Conservation (phyloP, 2,888 invertebrate genomes). For the Amphiduros pacificus region DNA sequence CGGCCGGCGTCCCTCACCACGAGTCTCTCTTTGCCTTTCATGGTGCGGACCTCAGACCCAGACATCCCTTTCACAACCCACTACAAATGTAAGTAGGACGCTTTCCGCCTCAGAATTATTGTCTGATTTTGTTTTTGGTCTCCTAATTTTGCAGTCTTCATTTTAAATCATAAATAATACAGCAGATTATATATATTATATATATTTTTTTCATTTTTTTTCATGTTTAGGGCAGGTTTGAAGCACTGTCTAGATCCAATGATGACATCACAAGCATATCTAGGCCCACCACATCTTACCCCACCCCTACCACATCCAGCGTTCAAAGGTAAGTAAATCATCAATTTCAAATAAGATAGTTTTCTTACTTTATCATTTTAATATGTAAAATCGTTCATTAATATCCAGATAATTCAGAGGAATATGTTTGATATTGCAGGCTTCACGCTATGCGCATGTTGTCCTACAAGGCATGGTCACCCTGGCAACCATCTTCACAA, state of each 20-base stretch:
- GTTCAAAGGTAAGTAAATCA: constrained; percentile 44
- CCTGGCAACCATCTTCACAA: not conserved
- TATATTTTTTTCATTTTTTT: not conserved
- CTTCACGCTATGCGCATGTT: constrained; percentile 39
- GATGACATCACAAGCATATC: constrained; percentile 12
- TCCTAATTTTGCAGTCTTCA: too few species aligned
- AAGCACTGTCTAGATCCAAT: constrained; percentile 16
- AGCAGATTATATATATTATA: too few species aligned
- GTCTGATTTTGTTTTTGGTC: not conserved
- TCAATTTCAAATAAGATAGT: not conserved
- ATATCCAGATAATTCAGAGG: too few species aligned
- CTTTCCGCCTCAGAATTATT: not conserved
- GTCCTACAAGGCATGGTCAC: constrained; percentile 30
- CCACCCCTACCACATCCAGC: constrained; percentile 49
- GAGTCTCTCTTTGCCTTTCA: constrained; percentile 14
- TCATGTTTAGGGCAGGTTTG: constrained; percentile 12
- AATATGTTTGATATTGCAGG: too few species aligned
- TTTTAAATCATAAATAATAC: too few species aligned
- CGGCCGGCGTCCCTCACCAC: constrained; percentile 4
- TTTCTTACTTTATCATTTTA: too few species aligned
- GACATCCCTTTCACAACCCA: constrained; percentile 8
- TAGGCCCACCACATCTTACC: constrained; percentile 36
- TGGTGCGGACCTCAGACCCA: constrained; percentile 10
- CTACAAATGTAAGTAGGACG: constrained; percentile 15
- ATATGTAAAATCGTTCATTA: too few species aligned